phyloP scores from a whole-genome alignment of 2,797 vertebrate species.

The Coluber constrictor region DNA sequence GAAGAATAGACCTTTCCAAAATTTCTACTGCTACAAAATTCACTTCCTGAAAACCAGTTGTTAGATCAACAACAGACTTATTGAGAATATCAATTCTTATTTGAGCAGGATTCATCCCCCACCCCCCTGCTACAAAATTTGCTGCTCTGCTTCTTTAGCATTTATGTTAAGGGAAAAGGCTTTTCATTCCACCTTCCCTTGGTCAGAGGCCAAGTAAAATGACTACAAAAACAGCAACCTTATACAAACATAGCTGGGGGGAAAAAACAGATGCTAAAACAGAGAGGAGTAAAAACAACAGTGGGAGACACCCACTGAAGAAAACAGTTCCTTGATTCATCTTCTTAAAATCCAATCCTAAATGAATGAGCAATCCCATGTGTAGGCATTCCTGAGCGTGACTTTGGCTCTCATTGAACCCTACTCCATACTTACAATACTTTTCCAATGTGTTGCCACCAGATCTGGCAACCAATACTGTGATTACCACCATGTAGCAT shows the following conservation, averaged over 20 bases:
- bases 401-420: not conserved
- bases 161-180: not conserved
- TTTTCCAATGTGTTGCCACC: not conserved
- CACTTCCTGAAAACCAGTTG: slow-evolving; percentile 33
- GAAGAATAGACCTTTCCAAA: slow-evolving; percentile 26
- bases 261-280: not conserved
- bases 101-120: not conserved
- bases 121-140: not conserved
- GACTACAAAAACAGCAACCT: not conserved
- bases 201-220: not conserved
- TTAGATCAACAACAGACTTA: slow-evolving; percentile 21
- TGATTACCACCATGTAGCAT: not conserved
- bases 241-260: not conserved
- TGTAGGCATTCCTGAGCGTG: not conserved
- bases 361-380: not conserved
- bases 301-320: not conserved
- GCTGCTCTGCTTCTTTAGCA: not conserved
- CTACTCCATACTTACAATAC: not conserved
- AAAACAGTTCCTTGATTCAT: not conserved
- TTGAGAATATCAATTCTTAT: slow-evolving; percentile 24
- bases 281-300: not conserved
- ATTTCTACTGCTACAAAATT: slow-evolving; percentile 28
- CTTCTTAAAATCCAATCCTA: not conserved
- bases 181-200: not conserved
- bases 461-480: not conserved